A percentile compares a stretch with the other conserved stretches of the same genome.
Conservation (phyloP, 2,888 invertebrate species). For the Thymelicus sylvestris region DNA sequence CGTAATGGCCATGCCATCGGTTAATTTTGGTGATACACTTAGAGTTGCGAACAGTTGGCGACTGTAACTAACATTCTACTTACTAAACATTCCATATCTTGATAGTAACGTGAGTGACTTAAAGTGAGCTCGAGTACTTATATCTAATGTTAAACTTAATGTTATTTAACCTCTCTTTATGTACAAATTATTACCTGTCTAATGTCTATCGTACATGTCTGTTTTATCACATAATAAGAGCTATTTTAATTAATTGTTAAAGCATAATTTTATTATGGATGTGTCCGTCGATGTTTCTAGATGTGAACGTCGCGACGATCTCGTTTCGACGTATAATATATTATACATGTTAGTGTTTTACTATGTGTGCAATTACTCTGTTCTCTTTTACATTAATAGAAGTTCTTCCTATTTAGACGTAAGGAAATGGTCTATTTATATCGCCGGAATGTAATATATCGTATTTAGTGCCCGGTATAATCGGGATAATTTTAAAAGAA, state of each 20-base stretch:
- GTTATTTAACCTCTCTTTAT: constrained; percentile 49
- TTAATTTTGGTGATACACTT: constrained; percentile 22
- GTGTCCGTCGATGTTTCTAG: constrained; percentile 37
- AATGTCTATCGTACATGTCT: constrained; percentile 41
- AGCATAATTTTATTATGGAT: constrained; percentile 43
- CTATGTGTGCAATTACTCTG: constrained; percentile 78
- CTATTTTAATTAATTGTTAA: constrained; percentile 42
- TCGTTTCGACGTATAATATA: constrained; percentile 50
- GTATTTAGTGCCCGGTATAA: constrained; percentile 58
- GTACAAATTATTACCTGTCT: constrained; percentile 59
- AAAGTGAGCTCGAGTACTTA: constrained; percentile 83
- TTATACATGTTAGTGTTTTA: constrained; percentile 61
- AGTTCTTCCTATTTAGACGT: constrained; percentile 79
- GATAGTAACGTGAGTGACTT: constrained; percentile 75
- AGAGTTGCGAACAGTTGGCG: constrained; percentile 43
- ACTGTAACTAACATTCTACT: constrained; percentile 57
- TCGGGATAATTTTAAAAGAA: constrained; percentile 65
- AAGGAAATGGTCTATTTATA: constrained; percentile 79
- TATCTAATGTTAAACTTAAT: constrained; percentile 49
- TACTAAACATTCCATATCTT: constrained; percentile 77
- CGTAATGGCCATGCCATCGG: constrained; percentile 57
- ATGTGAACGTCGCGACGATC: constrained; percentile 37
- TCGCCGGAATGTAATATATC: constrained; percentile 69
- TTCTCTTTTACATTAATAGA: constrained; percentile 72
- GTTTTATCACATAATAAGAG: constrained; percentile 41